A percentile compares a stretch with the other conserved stretches of the same genome.
Conservation (phyloP, 1,140 invertebrate species). For the Bactericera cockerelli region DNA sequence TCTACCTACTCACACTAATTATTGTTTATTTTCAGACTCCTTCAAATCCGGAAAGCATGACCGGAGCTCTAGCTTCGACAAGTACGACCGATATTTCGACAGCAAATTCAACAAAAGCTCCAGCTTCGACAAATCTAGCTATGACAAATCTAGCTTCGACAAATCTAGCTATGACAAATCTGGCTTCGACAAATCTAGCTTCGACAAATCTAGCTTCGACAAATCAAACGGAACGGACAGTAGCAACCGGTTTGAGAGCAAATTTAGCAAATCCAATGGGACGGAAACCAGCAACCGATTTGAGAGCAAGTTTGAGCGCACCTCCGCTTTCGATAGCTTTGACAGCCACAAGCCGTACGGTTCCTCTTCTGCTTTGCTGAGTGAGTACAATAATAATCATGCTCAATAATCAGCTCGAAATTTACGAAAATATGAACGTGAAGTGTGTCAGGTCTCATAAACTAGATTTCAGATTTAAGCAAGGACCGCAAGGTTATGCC, state of each 20-base stretch:
- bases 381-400: too few relatives aligned
- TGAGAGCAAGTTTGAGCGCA: not conserved
- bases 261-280: not conserved
- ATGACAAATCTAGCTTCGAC: not conserved
- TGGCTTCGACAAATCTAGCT: too few relatives aligned
- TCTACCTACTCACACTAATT: too few relatives aligned
- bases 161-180: not conserved
- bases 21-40: not conserved
- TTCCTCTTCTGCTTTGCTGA: too few relatives aligned
- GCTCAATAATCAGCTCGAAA: too few relatives aligned
- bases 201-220: too few relatives aligned
- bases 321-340: not conserved
- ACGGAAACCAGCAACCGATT: not conserved
- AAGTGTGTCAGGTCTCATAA: too few relatives aligned
- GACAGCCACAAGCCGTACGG: not conserved
- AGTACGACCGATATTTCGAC: not conserved
- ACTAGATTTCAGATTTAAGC: too few relatives aligned
- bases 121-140: not conserved
- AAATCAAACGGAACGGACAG: not conserved
- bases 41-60: not conserved
- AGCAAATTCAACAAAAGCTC: not conserved
- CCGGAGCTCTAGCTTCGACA: not conserved
- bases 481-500: too few relatives aligned
- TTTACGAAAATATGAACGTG: too few relatives aligned
- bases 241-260: not conserved